Conservation (phyloP, 2,113 vertebrate genomes). For the Toxotes jaculatrix region DNA sequence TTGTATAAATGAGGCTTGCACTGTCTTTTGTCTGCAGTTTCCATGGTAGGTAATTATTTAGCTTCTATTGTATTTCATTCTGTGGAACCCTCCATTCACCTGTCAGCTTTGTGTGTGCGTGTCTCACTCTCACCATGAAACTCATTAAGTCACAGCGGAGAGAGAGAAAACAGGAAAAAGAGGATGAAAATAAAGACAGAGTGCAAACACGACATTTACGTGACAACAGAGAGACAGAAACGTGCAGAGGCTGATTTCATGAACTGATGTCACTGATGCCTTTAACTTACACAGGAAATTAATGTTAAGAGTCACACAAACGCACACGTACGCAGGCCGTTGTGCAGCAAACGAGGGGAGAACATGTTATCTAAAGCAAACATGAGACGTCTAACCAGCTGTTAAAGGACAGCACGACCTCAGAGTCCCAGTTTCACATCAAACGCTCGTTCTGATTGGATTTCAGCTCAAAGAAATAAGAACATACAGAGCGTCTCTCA, state of each 20-base stretch:
- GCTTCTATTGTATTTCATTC: slow-evolving; percentile 58
- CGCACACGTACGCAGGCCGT: background rate
- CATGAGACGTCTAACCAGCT: background rate
- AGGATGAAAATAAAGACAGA: background rate
- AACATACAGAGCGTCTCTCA: too few relatives aligned
- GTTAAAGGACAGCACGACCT: background rate
- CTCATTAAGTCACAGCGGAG: slow-evolving; percentile 4
- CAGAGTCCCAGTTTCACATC: background rate
- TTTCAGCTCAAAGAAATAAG: too few relatives aligned
- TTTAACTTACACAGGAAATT: slow-evolving; percentile 51
- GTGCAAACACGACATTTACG: too few relatives aligned
- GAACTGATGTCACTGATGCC: background rate
- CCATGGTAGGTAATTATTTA: slow-evolving; percentile 51
- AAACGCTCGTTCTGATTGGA: too few relatives aligned
- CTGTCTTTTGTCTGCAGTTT: slow-evolving; percentile 53
- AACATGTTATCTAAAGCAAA: slow-evolving; percentile 51
- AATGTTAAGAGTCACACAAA: slow-evolving; percentile 6
- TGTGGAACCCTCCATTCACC: slow-evolving; percentile 49
- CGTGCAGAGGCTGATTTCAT: background rate
- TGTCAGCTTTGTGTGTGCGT: slow-evolving; percentile 37
- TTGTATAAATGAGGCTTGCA: slow-evolving; percentile 23
- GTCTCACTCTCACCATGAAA: background rate
- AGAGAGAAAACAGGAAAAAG: background rate
- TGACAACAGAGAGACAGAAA: background rate
- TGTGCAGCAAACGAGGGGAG: background rate